phyloP scores from a whole-genome alignment of 2,113 vertebrate genomes.

The Hemiscyllium ocellatum region DNA sequence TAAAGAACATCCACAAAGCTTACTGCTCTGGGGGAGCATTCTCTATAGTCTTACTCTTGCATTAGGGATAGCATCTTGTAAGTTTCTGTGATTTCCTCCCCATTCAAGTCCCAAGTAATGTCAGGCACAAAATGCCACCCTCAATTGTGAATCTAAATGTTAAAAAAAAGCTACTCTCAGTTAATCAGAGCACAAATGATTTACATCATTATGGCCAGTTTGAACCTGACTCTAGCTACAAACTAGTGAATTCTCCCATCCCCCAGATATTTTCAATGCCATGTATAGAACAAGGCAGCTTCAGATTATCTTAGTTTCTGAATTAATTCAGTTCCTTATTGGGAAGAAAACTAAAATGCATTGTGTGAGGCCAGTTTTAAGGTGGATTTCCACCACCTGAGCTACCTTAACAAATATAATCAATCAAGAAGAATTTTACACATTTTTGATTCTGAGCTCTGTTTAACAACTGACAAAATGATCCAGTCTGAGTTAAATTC shows the following conservation, averaged over 20 bases:
- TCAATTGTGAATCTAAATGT: not conserved
- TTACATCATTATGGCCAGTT: not conserved
- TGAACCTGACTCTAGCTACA: not conserved
- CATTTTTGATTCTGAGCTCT: not conserved
- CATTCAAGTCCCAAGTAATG: not conserved
- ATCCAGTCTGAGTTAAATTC: not conserved
- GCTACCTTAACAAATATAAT: not conserved
- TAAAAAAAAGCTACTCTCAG: not conserved
- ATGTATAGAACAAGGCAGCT: not conserved
- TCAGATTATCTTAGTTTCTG: not conserved
- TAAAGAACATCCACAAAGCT: too few species aligned
- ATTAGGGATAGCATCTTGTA: not conserved
- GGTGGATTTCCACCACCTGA: not conserved
- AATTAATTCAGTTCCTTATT: not conserved
- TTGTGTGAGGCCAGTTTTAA: not conserved
- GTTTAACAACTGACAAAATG: not conserved
- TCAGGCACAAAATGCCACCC: not conserved
- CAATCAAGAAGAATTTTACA: not conserved
- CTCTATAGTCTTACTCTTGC: too few species aligned
- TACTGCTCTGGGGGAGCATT: too few species aligned
- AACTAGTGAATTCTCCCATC: not conserved
- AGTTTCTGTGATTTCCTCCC: not conserved
- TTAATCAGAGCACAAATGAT: not conserved
- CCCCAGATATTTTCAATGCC: not conserved
- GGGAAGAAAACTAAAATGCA: not conserved